These are phyloP conservation scores for Tryphoninae sp. DNA, from an alignment of 2,888 invertebrate genomes.

Conservation along the genomic window DNA sequence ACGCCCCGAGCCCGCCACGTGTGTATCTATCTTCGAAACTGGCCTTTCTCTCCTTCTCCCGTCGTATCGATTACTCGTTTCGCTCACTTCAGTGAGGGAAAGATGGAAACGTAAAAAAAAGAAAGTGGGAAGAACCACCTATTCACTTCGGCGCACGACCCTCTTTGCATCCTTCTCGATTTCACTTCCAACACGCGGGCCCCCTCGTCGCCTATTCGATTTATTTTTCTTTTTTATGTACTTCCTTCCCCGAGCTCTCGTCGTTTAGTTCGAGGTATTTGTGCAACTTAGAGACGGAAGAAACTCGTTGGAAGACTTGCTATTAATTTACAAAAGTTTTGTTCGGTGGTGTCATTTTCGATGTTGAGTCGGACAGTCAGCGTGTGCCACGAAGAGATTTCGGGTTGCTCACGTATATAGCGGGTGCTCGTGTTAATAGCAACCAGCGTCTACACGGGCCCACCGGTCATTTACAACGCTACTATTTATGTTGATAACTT, in stretches of 20 bases:
- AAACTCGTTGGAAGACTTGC: slow-evolving; percentile 14
- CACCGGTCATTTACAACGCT: slow-evolving; percentile 72
- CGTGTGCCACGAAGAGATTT: background rate
- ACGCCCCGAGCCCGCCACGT: slow-evolving; percentile 60
- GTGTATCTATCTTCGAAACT: slow-evolving; percentile 59
- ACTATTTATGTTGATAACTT: slow-evolving; percentile 78
- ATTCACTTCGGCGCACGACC: slow-evolving; percentile 60
- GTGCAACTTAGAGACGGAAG: no score
- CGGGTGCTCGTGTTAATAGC: slow-evolving; percentile 67
- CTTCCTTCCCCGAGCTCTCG: background rate
- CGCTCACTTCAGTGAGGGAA: slow-evolving; percentile 36
- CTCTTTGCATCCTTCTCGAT: slow-evolving; percentile 60
- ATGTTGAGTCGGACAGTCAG: background rate
- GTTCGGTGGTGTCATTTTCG: slow-evolving; percentile 18
- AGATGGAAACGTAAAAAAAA: slow-evolving; percentile 6
- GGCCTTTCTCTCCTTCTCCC: slow-evolving; percentile 46
- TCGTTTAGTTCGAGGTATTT: slow-evolving; percentile 6
- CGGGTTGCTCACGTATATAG: slow-evolving; percentile 4
- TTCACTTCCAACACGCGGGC: slow-evolving; percentile 49
- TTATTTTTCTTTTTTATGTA: slow-evolving; percentile 6
- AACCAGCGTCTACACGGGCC: slow-evolving; percentile 64
- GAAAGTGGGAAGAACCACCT: slow-evolving; percentile 32
- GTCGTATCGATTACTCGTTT: slow-evolving; percentile 65
- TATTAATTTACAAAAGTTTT: slow-evolving; percentile 47
- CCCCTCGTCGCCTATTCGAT: slow-evolving; percentile 27